A percentile compares a stretch with the other conserved stretches of the same genome.
These are phyloP conservation scores for Trichonephila clavipes DNA, from an alignment of 1,140 invertebrate genomes.

Conservation along the genomic window DNA sequence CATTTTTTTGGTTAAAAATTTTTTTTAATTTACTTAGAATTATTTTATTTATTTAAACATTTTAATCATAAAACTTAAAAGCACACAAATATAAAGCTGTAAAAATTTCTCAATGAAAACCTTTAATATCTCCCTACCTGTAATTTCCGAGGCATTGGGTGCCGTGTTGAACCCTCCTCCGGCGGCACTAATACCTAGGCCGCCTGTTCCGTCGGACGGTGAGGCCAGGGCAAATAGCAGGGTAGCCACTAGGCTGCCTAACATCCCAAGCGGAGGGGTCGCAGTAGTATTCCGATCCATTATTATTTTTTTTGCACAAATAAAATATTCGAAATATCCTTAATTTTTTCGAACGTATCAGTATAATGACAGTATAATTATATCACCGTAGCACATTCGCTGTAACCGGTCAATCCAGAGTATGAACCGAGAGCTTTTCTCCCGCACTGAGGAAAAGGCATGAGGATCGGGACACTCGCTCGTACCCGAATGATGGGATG, in stretches of 20 bases:
- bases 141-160: constrained; percentile 42
- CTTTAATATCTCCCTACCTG: background rate
- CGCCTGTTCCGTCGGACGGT: constrained; percentile 14
- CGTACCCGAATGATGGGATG: constrained; percentile 32
- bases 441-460: constrained; percentile 1
- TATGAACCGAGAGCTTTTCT: background rate
- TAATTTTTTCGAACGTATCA: constrained; percentile 3
- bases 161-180: background rate
- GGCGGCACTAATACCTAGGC: background rate
- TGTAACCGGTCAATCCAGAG: background rate
- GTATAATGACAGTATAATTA: background rate
- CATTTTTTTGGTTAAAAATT: no score
- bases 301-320: background rate
- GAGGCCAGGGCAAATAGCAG: constrained; percentile 36
- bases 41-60: no score
- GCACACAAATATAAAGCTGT: no score
- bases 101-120: no score
- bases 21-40: no score
- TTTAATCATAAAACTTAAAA: no score
- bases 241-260: constrained; percentile 29
- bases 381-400: background rate
- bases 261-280: constrained; percentile 16
- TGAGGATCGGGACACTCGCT: constrained; percentile 5
- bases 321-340: background rate
- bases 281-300: constrained; percentile 53